These are phyloP conservation scores for Zaprionus nigranus DNA, from an alignment of 1,140 invertebrate genomes.

Conservation along the genomic window DNA sequence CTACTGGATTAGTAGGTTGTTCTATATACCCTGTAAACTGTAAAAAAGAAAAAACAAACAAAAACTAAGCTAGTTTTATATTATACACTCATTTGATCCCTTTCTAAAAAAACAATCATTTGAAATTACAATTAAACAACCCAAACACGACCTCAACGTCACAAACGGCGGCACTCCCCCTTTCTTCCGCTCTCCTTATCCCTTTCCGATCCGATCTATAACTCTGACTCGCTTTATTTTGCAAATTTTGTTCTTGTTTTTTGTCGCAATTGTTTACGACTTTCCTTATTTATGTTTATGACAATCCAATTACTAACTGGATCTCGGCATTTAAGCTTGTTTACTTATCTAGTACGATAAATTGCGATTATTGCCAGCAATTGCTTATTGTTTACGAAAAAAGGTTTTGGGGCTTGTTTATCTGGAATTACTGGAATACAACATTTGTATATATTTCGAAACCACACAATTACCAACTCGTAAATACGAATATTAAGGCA, in stretches of 20 bases:
- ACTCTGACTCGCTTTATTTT: slow-evolving; percentile 9
- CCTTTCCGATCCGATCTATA: slow-evolving; percentile 2
- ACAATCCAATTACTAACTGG: slow-evolving; percentile 37
- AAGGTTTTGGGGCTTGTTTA: slow-evolving; percentile 2
- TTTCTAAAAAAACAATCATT: slow-evolving; percentile 13
- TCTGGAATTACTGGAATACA: background rate
- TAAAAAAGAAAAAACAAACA: background rate
- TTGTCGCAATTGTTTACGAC: slow-evolving; percentile 20
- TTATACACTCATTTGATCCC: background rate
- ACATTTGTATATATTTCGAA: background rate
- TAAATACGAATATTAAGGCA: background rate
- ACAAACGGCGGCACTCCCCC: background rate
- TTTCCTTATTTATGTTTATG: slow-evolving; percentile 49
- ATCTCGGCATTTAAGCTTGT: slow-evolving; percentile 34
- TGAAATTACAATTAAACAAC: background rate
- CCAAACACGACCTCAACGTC: background rate
- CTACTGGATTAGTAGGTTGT: background rate
- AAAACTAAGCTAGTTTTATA: background rate
- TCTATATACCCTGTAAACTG: slow-evolving; percentile 20
- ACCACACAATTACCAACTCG: background rate
- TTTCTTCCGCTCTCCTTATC: background rate
- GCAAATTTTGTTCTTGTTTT: background rate
- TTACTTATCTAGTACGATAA: slow-evolving; percentile 34
- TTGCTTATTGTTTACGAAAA: background rate
- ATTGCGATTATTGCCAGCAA: slow-evolving; percentile 1